Evolutionary conservation across 2,113 vertebrate species (phyloP).

Genomic region (Sceloporus tristichus): DNA sequence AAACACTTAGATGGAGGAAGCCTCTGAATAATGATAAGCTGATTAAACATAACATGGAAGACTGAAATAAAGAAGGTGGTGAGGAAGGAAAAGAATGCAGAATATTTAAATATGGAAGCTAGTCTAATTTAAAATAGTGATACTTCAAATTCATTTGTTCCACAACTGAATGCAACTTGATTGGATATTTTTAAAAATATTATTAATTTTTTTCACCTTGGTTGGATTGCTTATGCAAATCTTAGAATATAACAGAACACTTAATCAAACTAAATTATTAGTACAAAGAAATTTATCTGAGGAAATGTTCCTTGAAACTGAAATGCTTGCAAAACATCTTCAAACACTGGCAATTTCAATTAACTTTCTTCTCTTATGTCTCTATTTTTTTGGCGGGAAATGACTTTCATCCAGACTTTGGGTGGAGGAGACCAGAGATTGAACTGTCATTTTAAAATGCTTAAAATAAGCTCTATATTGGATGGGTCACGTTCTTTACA

Average conservation of each 20-base stretch:
- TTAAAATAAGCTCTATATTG: neutral
- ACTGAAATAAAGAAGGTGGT: neutral
- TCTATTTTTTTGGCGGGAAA: neutral
- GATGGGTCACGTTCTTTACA: too few relatives aligned
- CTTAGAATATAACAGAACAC: neutral
- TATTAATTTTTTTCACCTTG: neutral
- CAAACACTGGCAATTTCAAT: neutral
- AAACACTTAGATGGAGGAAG: neutral
- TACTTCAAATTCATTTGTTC: neutral
- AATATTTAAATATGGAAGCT: neutral
- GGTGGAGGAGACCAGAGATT: neutral
- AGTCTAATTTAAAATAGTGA: conserved; percentile 2
- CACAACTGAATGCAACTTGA: neutral
- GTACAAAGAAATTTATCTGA: neutral
- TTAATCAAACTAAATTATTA: neutral
- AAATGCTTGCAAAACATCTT: neutral
- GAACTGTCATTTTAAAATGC: neutral
- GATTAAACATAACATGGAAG: conserved; percentile 16
- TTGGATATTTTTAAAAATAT: neutral
- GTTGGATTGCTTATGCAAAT: neutral
- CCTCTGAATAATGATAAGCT: conserved; percentile 23
- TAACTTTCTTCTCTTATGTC: neutral
- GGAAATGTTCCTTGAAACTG: neutral
- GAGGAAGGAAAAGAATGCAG: neutral
- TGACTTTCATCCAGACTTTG: neutral